phyloP scores from a whole-genome alignment of 2,888 invertebrate species.

The Drosophila meridiana region DNA sequence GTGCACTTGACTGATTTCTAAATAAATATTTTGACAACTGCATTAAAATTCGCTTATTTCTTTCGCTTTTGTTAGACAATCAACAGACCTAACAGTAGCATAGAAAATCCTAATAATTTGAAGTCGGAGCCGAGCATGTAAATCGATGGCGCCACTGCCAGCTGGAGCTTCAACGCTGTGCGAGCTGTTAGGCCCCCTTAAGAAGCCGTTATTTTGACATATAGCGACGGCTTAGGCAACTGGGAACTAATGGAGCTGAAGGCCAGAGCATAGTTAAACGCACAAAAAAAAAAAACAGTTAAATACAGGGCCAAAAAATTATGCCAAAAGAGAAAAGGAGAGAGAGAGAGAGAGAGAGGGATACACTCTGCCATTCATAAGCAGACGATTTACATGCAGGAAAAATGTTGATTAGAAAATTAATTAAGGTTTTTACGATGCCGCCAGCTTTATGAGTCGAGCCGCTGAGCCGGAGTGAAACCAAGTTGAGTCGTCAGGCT shows the following conservation, averaged over 20 bases:
- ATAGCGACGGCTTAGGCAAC: conserved; percentile 55
- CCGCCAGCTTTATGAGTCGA: conserved; percentile 61
- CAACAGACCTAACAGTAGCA: conserved; percentile 6
- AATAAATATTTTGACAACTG: neutral
- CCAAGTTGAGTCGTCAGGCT: conserved; percentile 45
- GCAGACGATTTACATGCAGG: conserved; percentile 78
- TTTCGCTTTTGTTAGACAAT: neutral
- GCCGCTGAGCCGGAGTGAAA: conserved; percentile 34
- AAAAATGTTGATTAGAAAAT: conserved; percentile 80
- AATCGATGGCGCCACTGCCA: conserved; percentile 63
- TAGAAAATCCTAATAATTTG: conserved; percentile 8
- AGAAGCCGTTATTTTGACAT: conserved; percentile 67
- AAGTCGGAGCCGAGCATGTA: conserved; percentile 9
- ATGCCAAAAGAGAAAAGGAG: conserved; percentile 61
- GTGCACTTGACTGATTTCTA: neutral
- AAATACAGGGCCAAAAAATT: conserved; percentile 52
- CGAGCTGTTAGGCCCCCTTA: conserved; percentile 7
- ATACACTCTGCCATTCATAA: conserved; percentile 39
- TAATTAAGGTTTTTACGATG: conserved; percentile 79
- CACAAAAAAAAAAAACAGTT: conserved; percentile 22
- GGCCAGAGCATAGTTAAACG: conserved; percentile 43
- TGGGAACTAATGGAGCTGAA: conserved; percentile 67
- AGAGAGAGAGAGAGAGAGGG: conserved; percentile 1
- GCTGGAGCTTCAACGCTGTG: neutral
- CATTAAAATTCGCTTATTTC: neutral